Conservation (phyloP, 1,140 invertebrate species). For the Eriosoma lanigerum region DNA sequence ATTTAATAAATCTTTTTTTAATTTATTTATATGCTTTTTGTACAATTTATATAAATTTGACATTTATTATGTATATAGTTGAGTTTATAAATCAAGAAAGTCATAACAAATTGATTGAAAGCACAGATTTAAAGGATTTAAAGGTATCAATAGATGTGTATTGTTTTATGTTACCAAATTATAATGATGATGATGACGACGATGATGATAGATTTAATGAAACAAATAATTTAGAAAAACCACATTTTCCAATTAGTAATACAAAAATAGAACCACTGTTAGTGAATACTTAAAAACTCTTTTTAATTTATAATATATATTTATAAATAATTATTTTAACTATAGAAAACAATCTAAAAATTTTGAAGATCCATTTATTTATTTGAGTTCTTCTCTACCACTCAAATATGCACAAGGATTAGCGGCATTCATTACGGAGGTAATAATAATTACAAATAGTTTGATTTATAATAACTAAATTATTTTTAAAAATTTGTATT, state of each 20-base stretch:
- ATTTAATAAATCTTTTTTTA: neutral
- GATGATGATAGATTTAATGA: slow-evolving; percentile 8
- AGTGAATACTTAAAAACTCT: neutral
- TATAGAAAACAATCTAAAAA: neutral
- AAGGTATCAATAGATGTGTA: slow-evolving; percentile 42
- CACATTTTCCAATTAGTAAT: slow-evolving; percentile 12
- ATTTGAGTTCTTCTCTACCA: slow-evolving; percentile 10
- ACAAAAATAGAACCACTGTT: neutral
- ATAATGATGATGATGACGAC: neutral
- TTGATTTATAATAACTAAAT: neutral
- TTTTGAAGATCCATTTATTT: neutral
- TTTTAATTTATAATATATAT: neutral
- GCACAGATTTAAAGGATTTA: slow-evolving; percentile 10
- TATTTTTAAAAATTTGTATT: no score
- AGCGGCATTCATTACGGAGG: slow-evolving; percentile 28
- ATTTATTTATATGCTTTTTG: no score
- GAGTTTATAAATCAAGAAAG: slow-evolving; percentile 23
- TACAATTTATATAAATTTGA: no score
- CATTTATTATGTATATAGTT: slow-evolving; percentile 18
- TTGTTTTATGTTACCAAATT: slow-evolving; percentile 44
- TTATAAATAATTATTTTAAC: neutral
- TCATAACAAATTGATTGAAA: neutral
- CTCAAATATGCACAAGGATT: slow-evolving; percentile 26
- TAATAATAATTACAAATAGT: neutral
- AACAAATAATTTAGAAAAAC: slow-evolving; percentile 9